Evolutionary conservation across 2,797 vertebrate species (phyloP), one percentile per base, ranked within the genome.

Genomic region (Chrysocyon brachyurus): DNA sequence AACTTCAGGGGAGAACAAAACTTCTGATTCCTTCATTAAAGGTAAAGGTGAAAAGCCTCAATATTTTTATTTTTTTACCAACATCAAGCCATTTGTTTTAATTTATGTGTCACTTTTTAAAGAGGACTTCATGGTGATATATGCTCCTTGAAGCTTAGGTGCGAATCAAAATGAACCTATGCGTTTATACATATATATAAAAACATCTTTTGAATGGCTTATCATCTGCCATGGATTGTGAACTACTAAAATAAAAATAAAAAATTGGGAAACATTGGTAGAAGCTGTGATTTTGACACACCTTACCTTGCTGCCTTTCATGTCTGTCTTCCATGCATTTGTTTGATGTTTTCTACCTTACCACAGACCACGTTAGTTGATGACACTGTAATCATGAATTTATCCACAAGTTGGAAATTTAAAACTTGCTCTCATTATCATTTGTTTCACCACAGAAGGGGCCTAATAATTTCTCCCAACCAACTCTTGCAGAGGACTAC

Each of bases 21-120:
- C 97, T 98, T 98, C 96, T 95, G 97, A 97, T 98, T 98, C 97
- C 98, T 96, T 98, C 98, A 97, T 98, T 98, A 97, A 97, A 98
- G 98, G 97, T 98, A 98, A 98, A 98, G 96, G 92, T 97, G 96
- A 95, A 98, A 96, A 98, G 96, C 87, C 94, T 92, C 97, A 86
- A 5, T 36, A 56, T 86, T 90, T 98, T 15, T n/a, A 15, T 98
- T 97, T 97, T 63, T 33, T 54, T 1, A 81, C 63, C 90, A 95
- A 70, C 79, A 7, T 93, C 90, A 96, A 98, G 91, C 91, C 97
- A 98, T 98, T 98, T 98, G 97, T 98, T 98, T 98, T 98, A 96
- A 99, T 98, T 99, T 98, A 96, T 75, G 92, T 98, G 98, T 98
- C 98, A 98, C 75, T 98, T 99, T 98, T 98, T 98, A 98, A 97